Evolutionary conservation across 2,888 invertebrate genomes (phyloP).

Genomic region (Dione vanillae): DNA sequence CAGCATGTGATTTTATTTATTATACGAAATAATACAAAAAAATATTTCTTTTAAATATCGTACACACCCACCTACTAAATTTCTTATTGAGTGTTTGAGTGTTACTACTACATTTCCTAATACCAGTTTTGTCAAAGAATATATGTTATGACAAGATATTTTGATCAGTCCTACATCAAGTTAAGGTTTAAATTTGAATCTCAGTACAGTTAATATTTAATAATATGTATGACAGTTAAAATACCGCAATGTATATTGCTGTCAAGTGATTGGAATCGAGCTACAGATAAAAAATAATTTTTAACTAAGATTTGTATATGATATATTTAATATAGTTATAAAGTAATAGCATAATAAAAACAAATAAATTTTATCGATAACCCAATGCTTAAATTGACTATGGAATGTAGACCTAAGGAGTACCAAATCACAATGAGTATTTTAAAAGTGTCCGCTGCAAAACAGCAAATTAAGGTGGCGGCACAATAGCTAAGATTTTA

Average conservation of each 20-base stretch:
- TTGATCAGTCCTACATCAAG: constrained; percentile 38
- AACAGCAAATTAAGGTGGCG: no score
- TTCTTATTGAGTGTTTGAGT: constrained; percentile 42
- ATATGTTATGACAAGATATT: constrained; percentile 42
- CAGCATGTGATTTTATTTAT: constrained; percentile 4
- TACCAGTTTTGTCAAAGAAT: constrained; percentile 38
- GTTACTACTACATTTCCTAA: constrained; percentile 38
- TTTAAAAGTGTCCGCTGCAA: no score
- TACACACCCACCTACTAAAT: constrained; percentile 50
- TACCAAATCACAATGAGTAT: no score
- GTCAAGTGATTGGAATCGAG: constrained; percentile 37
- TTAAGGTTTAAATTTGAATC: constrained; percentile 41
- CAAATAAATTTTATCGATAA: no score
- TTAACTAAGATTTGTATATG: background rate
- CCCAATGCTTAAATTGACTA: no score
- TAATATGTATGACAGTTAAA: constrained; percentile 24
- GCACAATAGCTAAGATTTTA: no score
- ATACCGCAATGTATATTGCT: constrained; percentile 26
- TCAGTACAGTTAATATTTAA: background rate
- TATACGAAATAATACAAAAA: background rate
- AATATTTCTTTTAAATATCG: constrained; percentile 36
- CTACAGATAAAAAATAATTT: constrained; percentile 31
- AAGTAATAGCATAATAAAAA: no score
- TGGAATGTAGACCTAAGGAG: no score
- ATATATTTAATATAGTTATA: background rate